phyloP scores from a whole-genome alignment of 2,113 vertebrate species.

The Sorex araneus region DNA sequence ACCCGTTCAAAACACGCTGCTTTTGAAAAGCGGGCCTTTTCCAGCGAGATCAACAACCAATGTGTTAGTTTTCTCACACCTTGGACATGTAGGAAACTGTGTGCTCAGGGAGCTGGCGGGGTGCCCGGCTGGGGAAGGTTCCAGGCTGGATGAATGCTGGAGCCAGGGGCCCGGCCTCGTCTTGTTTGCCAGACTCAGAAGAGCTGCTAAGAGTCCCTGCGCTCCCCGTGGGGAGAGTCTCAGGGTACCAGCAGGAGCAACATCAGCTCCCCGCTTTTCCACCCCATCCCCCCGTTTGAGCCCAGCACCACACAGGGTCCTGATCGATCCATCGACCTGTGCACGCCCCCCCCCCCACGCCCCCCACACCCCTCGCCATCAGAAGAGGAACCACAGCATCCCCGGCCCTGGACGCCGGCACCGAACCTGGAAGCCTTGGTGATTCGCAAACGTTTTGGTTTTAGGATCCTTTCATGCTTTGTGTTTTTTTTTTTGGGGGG shows the following conservation, averaged over 20 bases:
- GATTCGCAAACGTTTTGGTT: neutral
- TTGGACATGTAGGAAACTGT: constrained; percentile 86
- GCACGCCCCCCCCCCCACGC: too few relatives aligned
- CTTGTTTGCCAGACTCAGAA: constrained; percentile 65
- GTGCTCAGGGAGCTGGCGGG: constrained; percentile 86
- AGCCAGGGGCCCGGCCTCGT: constrained; percentile 34
- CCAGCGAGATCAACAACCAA: constrained; percentile 74
- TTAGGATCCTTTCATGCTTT: neutral
- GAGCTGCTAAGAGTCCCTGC: constrained; percentile 81
- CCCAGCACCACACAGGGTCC: too few relatives aligned
- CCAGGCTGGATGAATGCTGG: constrained; percentile 77
- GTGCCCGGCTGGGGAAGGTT: constrained; percentile 77
- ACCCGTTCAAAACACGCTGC: constrained; percentile 78
- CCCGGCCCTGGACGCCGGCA: neutral
- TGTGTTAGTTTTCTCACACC: constrained; percentile 86
- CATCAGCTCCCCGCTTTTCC: neutral
- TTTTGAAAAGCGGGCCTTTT: constrained; percentile 63
- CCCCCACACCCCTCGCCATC: too few relatives aligned
- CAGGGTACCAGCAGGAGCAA: neutral
- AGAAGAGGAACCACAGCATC: neutral
- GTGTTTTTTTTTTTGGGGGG: too few relatives aligned
- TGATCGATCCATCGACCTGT: too few relatives aligned
- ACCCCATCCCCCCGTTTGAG: too few relatives aligned
- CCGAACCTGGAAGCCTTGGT: neutral
- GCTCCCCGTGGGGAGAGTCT: neutral